Evolutionary conservation across 2,113 vertebrate species (phyloP), one percentile per base, ranked within the genome.

Genomic region (Alouatta palliata): DNA sequence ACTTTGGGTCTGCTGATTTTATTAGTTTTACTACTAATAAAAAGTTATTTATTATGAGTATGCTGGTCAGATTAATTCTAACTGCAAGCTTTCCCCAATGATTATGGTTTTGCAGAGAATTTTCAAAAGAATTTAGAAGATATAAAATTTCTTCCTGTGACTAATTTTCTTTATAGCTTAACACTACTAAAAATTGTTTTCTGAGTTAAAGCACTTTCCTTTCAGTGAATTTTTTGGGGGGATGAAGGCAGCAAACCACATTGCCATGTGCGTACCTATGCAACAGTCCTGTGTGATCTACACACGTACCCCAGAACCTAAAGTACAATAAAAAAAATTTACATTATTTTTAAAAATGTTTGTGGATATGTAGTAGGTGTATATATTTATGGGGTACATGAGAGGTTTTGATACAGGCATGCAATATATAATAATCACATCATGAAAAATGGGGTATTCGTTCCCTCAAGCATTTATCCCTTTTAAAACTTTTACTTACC

Each of bases 21-120:
- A 97, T 97, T 97, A 93, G 95, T 97, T 98, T 98, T 92, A 95
- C 56, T 91, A 93, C 81, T 91, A 98, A 97, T 92, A 98, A 96
- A 43, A 97, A 88, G 45, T 49, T 94, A 94, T 84, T 89, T 91
- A 91, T 93, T 97, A 88, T 61, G 76, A 96, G 35, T 25, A 87
- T 32, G 23, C 40, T 95, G 95, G 92, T 97, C 94, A 83, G 90
- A 96, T 95, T 98, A 97, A 70, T 95, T 95, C 79, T 91, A 56
- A n/a, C 58, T 71, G 58, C 76, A 25, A 61, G 82, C 71, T 83
- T 96, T 96, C 79, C 64, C 85, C 5, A 77, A 5, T 95, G 81
- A 96, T 43, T 52, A 91, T 14, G 25, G 35, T 87, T 97, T 91
- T 88, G 77, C 35, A 94, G 82, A 95, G 92, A 95, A 88, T 92